Percentiles rank a stretch among this genome's conserved stretches.
Conservation (phyloP, 2,888 invertebrate genomes). For the Malthinus seriepunctatus region DNA sequence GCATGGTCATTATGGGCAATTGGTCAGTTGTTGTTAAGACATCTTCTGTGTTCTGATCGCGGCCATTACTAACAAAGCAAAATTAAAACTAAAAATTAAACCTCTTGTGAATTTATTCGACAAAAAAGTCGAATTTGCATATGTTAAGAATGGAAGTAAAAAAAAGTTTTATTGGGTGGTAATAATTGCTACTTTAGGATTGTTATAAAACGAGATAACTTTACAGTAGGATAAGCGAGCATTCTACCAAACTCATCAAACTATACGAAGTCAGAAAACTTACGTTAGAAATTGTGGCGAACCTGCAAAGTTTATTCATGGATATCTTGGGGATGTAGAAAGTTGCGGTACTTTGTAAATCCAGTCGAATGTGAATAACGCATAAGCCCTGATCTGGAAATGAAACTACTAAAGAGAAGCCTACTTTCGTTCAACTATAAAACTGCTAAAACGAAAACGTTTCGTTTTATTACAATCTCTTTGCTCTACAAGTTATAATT, state of each 20-base stretch:
- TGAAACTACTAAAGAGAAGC: conserved; percentile 43
- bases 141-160: too few species aligned
- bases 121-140: too few species aligned
- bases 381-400: conserved; percentile 43
- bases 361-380: conserved; percentile 49
- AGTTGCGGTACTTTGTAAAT: conserved; percentile 47
- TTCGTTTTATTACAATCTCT: conserved; percentile 44
- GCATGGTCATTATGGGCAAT: too few species aligned
- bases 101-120: conserved; percentile 27
- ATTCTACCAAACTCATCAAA: conserved; percentile 34
- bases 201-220: conserved; percentile 33
- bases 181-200: conserved; percentile 21
- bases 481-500: conserved; percentile 40
- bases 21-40: too few species aligned
- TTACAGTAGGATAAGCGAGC: conserved; percentile 32
- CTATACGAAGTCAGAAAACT: conserved; percentile 38
- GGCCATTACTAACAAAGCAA: too few species aligned
- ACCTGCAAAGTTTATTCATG: conserved; percentile 40
- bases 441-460: conserved; percentile 47
- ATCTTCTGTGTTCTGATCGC: too few species aligned
- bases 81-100: too few species aligned
- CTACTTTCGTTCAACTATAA: conserved; percentile 44
- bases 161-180: conserved; percentile 17
- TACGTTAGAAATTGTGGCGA: conserved; percentile 41
- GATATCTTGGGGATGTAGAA: conserved; percentile 44